Conservation (phyloP, 2,888 invertebrate species). For the Alcis repandata region DNA sequence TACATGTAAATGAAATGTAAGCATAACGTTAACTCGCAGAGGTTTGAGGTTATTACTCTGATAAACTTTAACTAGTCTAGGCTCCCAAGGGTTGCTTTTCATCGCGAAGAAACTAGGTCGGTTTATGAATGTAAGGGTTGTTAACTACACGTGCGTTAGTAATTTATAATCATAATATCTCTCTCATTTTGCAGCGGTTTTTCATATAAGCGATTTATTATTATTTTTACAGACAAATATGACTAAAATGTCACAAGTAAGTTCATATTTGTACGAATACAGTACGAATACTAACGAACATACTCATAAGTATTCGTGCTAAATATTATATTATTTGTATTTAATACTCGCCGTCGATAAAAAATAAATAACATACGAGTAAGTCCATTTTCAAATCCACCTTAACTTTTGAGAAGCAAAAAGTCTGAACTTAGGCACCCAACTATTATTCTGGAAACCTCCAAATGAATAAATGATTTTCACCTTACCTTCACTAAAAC, state of each 20-base stretch:
- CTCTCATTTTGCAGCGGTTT: too few species aligned
- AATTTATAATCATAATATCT: too few species aligned
- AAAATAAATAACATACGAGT: too few species aligned
- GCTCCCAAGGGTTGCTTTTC: constrained; percentile 42
- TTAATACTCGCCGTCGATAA: neutral
- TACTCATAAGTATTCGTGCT: too few species aligned
- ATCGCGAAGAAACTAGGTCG: constrained; percentile 24
- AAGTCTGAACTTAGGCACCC: neutral
- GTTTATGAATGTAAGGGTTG: neutral
- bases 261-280: too few species aligned
- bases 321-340: too few species aligned
- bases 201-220: too few species aligned
- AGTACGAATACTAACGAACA: too few species aligned
- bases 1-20: neutral
- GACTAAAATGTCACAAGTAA: too few species aligned
- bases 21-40: constrained; percentile 22
- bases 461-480: constrained; percentile 4
- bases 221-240: neutral
- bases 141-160: too few species aligned
- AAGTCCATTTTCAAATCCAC: neutral
- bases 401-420: neutral
- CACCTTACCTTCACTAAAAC: neutral
- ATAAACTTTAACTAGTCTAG: constrained; percentile 37
- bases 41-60: constrained; percentile 43
- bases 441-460: neutral